Base-by-base conservation (phyloP, 1,140 invertebrate genomes). In the Nautilus pompilius region DNA sequence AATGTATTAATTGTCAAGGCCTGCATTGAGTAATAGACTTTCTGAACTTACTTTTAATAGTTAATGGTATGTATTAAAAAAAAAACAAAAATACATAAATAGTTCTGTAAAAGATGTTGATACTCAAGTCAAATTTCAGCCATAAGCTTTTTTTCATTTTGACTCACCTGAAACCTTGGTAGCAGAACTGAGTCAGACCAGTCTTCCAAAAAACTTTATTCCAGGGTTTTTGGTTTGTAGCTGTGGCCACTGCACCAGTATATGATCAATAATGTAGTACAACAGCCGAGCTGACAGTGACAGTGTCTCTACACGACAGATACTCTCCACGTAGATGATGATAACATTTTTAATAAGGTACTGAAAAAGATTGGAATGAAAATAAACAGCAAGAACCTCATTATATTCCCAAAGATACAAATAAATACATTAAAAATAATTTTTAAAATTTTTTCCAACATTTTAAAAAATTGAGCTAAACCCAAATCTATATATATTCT, bases 311-410 rank as follows among this genome's bases (percentile, higher is more conserved):
- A 97, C 94, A 73, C 96, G 86, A 77, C 96, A 99, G 71, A 96
- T 89, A 79, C 95, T 98, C 84, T 99, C 96, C 53, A 98, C 85
- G 83, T 94, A 99, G 32, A 98, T 85, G 60, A 97, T 91, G 78
- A 87, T 89, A 63, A 86, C 88, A 63, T 90, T n/a, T n/a, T n/a
- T n/a, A n/a, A n/a, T n/a, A n/a, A n/a, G n/a, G n/a, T n/a, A n/a
- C n/a, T n/a, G n/a, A 65, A 48, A 29, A 60, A 60, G 65, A 57
- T 32, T 13, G 60, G 26, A 32, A 41, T 6, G 20, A 61, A 0
- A 65, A 32, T 30, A 20, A 57, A 26, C 55, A 56, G 20, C 46
- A 6, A 17, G 29, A n/a, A 41, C 28, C 8, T n/a, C 2, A 54
- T 28, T 0, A 28, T 54, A 26, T 54, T 3, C 20, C 17, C 28